Conservation (phyloP, 1,140 invertebrate genomes). For the Bombus superbus region DNA sequence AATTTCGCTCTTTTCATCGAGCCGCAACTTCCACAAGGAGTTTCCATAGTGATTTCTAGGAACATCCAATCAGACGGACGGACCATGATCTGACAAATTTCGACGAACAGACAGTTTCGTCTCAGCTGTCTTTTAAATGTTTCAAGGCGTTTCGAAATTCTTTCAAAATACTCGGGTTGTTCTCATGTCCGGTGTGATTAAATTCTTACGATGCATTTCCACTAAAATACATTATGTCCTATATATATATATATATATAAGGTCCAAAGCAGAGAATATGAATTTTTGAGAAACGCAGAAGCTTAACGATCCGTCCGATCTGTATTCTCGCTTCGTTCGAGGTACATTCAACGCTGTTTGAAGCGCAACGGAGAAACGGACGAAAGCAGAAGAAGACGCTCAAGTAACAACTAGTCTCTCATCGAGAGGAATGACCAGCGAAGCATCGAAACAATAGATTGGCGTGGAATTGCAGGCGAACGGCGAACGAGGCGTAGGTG, state of each 20-base stretch:
- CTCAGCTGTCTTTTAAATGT: background rate
- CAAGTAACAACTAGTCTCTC: background rate
- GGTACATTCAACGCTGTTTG: background rate
- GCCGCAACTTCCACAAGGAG: background rate
- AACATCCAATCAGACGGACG: background rate
- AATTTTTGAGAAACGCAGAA: too few relatives aligned
- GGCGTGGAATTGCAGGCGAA: constrained; percentile 58
- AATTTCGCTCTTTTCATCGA: constrained; percentile 28
- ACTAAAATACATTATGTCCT: too few relatives aligned
- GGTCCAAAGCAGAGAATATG: too few relatives aligned
- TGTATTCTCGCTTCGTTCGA: background rate
- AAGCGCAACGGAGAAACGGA: too few relatives aligned
- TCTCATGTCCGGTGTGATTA: too few relatives aligned
- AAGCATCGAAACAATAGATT: constrained; percentile 60
- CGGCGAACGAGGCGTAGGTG: constrained; percentile 30
- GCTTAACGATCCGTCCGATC: too few relatives aligned
- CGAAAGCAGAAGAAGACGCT: background rate
- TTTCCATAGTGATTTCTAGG: constrained; percentile 3
- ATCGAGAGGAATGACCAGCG: constrained; percentile 6
- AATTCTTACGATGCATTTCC: too few relatives aligned
- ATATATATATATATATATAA: too few relatives aligned
- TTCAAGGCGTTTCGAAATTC: too few relatives aligned
- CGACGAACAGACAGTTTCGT: background rate
- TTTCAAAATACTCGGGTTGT: too few relatives aligned
- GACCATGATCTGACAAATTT: background rate